These are phyloP conservation scores for Drosophila fuyamai DNA, from an alignment of 1,140 invertebrate species.

Conservation along the genomic window DNA sequence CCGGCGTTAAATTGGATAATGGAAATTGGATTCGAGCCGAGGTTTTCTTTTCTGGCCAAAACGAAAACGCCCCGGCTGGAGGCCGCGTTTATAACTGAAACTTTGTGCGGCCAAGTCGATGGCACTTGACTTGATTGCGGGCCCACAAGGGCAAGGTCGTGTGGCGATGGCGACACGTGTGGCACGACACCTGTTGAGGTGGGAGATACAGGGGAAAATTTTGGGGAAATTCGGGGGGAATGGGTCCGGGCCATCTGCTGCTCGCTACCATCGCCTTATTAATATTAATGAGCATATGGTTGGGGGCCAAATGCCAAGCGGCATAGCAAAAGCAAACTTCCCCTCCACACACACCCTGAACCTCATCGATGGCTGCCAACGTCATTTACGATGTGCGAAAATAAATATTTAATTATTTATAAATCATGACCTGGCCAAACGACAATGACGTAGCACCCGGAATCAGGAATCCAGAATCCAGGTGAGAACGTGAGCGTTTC, in stretches of 20 bases:
- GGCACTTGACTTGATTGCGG: conserved; percentile 74
- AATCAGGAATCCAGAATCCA: conserved; percentile 7
- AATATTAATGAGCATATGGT: conserved; percentile 78
- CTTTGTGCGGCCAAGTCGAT: conserved; percentile 31
- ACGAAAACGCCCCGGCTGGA: conserved; percentile 18
- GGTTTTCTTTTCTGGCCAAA: conserved; percentile 42
- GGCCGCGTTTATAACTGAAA: conserved; percentile 34
- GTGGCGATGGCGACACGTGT: conserved; percentile 52
- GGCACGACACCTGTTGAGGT: conserved; percentile 74
- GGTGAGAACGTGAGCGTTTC: conserved; percentile 24
- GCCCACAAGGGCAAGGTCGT: conserved; percentile 35
- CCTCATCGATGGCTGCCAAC: conserved; percentile 48
- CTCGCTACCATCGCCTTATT: conserved; percentile 59
- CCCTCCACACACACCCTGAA: neutral
- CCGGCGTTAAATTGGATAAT: conserved; percentile 78
- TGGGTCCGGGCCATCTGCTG: conserved; percentile 26
- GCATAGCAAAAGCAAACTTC: conserved; percentile 8
- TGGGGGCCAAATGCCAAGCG: conserved; percentile 49
- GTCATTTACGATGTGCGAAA: conserved; percentile 77
- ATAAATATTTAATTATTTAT: conserved; percentile 84
- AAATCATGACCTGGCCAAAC: conserved; percentile 70
- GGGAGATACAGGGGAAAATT: conserved; percentile 2
- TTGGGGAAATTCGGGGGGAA: neutral
- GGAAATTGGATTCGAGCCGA: conserved; percentile 73
- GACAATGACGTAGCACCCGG: conserved; percentile 18